Percentiles rank a stretch among this genome's conserved stretches.
Evolutionary conservation across 2,888 invertebrate species (phyloP).

Genomic region (Calameuta pallipes): DNA sequence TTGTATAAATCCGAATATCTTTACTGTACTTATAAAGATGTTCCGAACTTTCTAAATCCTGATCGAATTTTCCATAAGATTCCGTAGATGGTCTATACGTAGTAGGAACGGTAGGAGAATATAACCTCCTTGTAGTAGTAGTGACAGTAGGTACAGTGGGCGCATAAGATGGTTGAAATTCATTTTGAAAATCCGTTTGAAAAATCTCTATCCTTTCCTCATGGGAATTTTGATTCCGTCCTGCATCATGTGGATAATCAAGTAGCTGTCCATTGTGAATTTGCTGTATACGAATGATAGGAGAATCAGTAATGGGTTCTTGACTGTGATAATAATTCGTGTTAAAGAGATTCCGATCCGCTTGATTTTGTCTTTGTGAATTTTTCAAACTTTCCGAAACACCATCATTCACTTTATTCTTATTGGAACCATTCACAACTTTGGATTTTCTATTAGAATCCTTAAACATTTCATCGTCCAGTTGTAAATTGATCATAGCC

Average conservation of each 20-base stretch:
- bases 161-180: constrained; percentile 54
- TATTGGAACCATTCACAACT: too few species aligned
- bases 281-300: constrained; percentile 40
- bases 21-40: constrained; percentile 46
- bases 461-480: constrained; percentile 49
- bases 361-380: background rate
- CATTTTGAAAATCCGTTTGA: constrained; percentile 37
- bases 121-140: constrained; percentile 53
- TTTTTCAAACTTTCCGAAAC: background rate
- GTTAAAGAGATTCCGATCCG: background rate
- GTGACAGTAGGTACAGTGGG: constrained; percentile 60
- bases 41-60: constrained; percentile 49
- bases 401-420: background rate
- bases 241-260: background rate
- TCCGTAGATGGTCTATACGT: constrained; percentile 46
- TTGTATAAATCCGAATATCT: constrained; percentile 12
- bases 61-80: constrained; percentile 44
- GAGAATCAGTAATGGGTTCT: constrained; percentile 28
- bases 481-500: constrained; percentile 70
- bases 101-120: constrained; percentile 58
- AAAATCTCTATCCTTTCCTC: constrained; percentile 19
- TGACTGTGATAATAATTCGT: background rate
- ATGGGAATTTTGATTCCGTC: background rate
- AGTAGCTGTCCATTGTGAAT: background rate
- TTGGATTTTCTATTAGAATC: constrained; percentile 33